A percentile compares a stretch with the other conserved stretches of the same genome.
These are phyloP conservation scores for Polietes domitor DNA, from an alignment of 2,888 invertebrate genomes.

Conservation along the genomic window DNA sequence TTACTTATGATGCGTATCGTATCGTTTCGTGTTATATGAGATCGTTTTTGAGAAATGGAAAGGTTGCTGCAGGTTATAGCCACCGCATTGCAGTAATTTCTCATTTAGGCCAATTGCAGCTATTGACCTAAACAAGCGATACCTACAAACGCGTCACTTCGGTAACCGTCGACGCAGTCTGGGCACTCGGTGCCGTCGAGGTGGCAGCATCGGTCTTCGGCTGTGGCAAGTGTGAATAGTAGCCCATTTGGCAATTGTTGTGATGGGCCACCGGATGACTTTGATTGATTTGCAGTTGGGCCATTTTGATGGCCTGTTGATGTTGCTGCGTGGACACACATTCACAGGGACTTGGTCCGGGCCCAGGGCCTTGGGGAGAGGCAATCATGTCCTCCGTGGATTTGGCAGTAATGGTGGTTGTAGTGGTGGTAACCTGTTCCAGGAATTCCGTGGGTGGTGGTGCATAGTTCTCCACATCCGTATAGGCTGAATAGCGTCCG, in stretches of 20 bases:
- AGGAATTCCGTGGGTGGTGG: slow-evolving; percentile 81
- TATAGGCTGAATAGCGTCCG: slow-evolving; percentile 80
- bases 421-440: slow-evolving; percentile 82
- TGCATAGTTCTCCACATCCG: slow-evolving; percentile 80
- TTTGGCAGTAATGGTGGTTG: slow-evolving; percentile 85
- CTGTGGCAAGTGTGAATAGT: slow-evolving; percentile 79
- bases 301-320: slow-evolving; percentile 75
- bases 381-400: slow-evolving; percentile 89
- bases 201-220: slow-evolving; percentile 77
- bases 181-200: slow-evolving; percentile 68
- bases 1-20: too few relatives aligned
- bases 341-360: slow-evolving; percentile 70
- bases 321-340: slow-evolving; percentile 75
- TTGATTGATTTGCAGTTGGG: slow-evolving; percentile 74
- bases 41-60: background rate
- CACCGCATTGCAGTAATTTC: background rate
- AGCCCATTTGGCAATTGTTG: slow-evolving; percentile 78
- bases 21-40: background rate
- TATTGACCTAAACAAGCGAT: slow-evolving; percentile 70
- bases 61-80: background rate
- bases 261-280: slow-evolving; percentile 76
- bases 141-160: slow-evolving; percentile 87
- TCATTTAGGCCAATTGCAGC: slow-evolving; percentile 68
- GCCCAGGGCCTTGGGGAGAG: slow-evolving; percentile 56
- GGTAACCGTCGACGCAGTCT: slow-evolving; percentile 82